A percentile compares a stretch with the other conserved stretches of the same genome.
Conservation (phyloP, 2,797 vertebrate genomes). For the Catamblyrhynchus diadema region DNA sequence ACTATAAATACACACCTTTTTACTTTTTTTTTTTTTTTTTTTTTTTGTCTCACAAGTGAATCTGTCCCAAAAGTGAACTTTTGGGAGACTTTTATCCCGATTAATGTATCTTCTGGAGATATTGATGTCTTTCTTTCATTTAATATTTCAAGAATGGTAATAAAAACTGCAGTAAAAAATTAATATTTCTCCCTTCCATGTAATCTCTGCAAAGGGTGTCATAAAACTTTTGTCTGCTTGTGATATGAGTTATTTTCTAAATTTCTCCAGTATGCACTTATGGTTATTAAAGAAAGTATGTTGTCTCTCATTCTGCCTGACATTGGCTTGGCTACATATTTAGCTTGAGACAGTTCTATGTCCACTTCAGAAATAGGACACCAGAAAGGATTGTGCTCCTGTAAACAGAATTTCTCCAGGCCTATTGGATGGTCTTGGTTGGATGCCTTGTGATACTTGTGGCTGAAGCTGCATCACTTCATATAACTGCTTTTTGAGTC, state of each 20-base stretch:
- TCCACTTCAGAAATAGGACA: background rate
- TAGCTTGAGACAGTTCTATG: background rate
- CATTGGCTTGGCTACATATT: background rate
- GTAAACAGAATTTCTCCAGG: background rate
- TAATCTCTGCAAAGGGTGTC: background rate
- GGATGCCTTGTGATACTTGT: background rate
- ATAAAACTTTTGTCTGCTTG: background rate
- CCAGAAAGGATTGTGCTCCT: background rate
- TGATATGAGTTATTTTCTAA: background rate
- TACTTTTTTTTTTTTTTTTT: background rate
- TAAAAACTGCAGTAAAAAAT: background rate
- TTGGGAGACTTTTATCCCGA: background rate
- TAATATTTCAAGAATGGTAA: background rate
- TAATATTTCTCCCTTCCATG: rapidly evolving
- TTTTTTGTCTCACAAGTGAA: background rate
- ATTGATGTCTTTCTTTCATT: background rate
- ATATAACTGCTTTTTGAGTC: background rate
- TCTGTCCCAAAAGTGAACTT: background rate
- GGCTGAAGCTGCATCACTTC: background rate
- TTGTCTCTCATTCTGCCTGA: background rate
- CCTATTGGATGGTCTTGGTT: background rate
- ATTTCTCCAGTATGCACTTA: background rate
- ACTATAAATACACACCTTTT: background rate
- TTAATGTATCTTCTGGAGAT: background rate
- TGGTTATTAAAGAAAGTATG: rapidly evolving